phyloP scores from a whole-genome alignment of 1,140 invertebrate species.

The Eupeodes corollae region DNA sequence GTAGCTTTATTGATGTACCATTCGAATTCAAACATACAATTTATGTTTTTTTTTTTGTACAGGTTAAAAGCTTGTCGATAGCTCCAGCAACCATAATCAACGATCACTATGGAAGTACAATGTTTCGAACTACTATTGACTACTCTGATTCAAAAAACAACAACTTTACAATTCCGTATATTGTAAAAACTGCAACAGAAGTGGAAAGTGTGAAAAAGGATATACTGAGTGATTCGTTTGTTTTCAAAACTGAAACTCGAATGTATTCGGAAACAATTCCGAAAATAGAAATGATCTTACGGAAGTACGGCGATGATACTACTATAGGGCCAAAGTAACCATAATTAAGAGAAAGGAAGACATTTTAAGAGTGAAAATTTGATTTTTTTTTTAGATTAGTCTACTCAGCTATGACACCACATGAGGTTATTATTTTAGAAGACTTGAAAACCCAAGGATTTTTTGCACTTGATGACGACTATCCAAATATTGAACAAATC shows the following conservation, averaged over 20 bases:
- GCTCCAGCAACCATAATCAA: background rate
- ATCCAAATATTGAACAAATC: too few species aligned
- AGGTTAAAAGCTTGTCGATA: background rate
- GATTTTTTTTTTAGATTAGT: too few species aligned
- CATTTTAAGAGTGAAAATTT: too few species aligned
- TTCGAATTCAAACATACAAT: too few species aligned
- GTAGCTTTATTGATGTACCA: too few species aligned
- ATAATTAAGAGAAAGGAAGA: background rate
- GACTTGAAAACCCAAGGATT: too few species aligned
- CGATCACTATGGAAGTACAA: slow-evolving; percentile 1
- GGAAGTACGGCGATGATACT: background rate
- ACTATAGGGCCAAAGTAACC: slow-evolving; percentile 2
- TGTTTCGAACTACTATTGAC: background rate
- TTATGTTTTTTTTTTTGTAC: too few species aligned
- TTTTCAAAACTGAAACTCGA: slow-evolving; percentile 7
- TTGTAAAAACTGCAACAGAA: slow-evolving; percentile 2
- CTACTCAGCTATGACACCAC: background rate
- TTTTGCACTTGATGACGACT: too few species aligned
- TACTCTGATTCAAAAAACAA: background rate
- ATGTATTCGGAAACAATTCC: slow-evolving; percentile 4
- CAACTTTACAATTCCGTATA: background rate
- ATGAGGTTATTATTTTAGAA: too few species aligned
- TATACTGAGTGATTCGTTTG: background rate
- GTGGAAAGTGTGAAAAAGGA: slow-evolving; percentile 2
- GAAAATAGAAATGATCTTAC: background rate